Conservation (phyloP, 2,888 invertebrate species). For the Cacoxenus indagator region DNA sequence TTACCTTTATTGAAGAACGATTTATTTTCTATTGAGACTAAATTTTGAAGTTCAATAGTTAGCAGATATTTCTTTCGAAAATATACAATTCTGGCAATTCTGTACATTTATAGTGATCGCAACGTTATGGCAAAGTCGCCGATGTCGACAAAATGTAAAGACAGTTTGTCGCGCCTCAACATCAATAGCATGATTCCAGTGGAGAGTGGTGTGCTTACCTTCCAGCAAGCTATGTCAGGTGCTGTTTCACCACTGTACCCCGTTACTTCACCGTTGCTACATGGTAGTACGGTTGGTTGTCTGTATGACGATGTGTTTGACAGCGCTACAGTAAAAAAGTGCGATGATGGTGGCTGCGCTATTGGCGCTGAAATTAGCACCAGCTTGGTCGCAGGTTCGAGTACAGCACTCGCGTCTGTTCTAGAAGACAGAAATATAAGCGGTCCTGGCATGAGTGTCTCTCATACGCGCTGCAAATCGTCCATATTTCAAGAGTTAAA, state of each 20-base stretch:
- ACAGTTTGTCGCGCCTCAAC: constrained; percentile 31
- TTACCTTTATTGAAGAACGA: too few species aligned
- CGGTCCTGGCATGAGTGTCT: constrained; percentile 37
- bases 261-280: constrained; percentile 47
- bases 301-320: background rate
- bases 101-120: constrained; percentile 61
- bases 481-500: background rate
- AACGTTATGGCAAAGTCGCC: constrained; percentile 62
- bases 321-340: background rate
- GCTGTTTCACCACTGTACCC: constrained; percentile 68
- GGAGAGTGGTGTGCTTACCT: constrained; percentile 64
- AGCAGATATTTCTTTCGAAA: too few species aligned
- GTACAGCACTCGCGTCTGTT: constrained; percentile 41
- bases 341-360: constrained; percentile 6
- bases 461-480: background rate
- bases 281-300: constrained; percentile 29
- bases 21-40: too few species aligned
- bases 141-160: too few species aligned
- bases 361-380: constrained; percentile 10
- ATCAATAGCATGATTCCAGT: constrained; percentile 32
- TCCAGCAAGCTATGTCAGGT: constrained; percentile 69
- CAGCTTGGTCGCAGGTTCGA: background rate
- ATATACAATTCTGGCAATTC: too few species aligned
- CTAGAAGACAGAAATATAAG: constrained; percentile 50
- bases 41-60: too few species aligned